These are phyloP conservation scores for Rhodinocichla rosea DNA, from an alignment of 2,113 vertebrate genomes.

Conservation along the genomic window DNA sequence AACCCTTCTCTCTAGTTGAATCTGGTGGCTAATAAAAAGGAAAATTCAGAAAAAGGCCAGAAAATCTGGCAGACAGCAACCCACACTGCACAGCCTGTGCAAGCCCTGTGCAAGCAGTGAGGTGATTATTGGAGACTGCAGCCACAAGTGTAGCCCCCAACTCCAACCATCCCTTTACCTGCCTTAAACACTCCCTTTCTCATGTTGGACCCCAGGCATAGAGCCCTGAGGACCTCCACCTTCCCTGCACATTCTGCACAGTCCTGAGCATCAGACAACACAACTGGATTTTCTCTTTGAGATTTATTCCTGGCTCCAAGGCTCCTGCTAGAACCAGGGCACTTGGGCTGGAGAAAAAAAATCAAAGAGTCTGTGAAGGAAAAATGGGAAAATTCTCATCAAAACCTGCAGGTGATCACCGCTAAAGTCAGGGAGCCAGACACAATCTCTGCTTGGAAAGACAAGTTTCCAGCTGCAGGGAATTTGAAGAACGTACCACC, in stretches of 20 bases:
- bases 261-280: background rate
- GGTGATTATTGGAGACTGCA: background rate
- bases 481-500: background rate
- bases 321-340: background rate
- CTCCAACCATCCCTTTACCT: background rate
- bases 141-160: background rate
- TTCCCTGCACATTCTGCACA: background rate
- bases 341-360: background rate
- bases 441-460: background rate
- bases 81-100: accelerated
- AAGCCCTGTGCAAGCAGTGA: background rate
- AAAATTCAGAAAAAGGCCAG: background rate
- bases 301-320: background rate
- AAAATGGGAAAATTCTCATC: background rate
- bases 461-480: background rate
- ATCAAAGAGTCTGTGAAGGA: background rate
- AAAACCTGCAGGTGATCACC: background rate
- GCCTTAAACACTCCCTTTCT: background rate
- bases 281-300: background rate
- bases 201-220: background rate
- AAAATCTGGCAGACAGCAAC: background rate
- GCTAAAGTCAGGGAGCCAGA: background rate
- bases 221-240: background rate
- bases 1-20: background rate
- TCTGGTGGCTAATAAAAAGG: background rate